Conservation (phyloP, 1,140 invertebrate species). For the Leguminivora glycinivorella region DNA sequence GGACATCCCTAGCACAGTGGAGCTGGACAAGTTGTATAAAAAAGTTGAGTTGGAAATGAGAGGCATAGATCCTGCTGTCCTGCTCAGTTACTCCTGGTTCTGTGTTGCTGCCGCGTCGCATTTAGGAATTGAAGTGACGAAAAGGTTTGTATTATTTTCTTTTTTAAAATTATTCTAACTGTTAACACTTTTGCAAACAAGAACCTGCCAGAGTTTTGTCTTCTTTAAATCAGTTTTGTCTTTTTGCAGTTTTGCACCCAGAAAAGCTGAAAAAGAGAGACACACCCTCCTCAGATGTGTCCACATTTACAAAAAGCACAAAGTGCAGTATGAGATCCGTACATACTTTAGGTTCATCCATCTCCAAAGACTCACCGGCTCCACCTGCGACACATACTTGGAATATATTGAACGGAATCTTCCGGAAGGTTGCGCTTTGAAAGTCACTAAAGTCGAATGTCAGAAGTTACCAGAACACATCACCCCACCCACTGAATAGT, state of each 20-base stretch:
- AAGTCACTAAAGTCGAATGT: constrained; percentile 91
- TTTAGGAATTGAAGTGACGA: constrained; percentile 87
- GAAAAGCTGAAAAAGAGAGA: constrained; percentile 86
- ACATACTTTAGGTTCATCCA: constrained; percentile 94
- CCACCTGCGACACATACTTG: constrained; percentile 96
- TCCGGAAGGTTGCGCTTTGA: constrained; percentile 97
- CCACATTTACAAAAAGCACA: constrained; percentile 95
- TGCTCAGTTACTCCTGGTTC: constrained; percentile 94
- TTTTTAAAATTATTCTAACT: no score
- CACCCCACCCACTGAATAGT: constrained; percentile 58
- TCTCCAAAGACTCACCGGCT: constrained; percentile 92
- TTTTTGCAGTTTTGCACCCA: constrained; percentile 83
- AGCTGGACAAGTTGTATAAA: constrained; percentile 89
- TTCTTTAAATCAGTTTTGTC: constrained; percentile 11
- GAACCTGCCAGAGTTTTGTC: no score
- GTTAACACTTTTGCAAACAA: constrained; percentile 8
- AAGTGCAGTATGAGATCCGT: constrained; percentile 96
- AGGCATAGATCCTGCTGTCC: constrained; percentile 91
- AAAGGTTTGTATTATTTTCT: constrained; percentile 80
- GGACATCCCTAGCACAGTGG: constrained; percentile 42
- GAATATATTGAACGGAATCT: constrained; percentile 98
- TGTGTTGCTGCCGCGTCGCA: constrained; percentile 87
- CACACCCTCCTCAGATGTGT: constrained; percentile 92
- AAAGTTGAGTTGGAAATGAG: constrained; percentile 92
- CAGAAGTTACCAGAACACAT: constrained; percentile 80